phyloP scores from a whole-genome alignment of 2,797 vertebrate genomes.

The Scolopax rusticola region DNA sequence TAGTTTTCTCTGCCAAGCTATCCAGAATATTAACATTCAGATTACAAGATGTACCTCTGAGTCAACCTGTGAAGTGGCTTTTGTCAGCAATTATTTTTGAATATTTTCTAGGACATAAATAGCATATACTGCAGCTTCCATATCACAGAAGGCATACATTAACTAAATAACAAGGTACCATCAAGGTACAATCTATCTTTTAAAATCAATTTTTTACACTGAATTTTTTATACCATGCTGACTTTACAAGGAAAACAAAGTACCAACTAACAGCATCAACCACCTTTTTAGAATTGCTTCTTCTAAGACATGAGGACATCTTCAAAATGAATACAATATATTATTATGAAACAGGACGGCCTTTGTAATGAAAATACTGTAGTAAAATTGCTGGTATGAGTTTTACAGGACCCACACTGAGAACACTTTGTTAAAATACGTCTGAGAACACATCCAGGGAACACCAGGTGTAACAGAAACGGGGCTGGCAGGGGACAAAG shows the following conservation, averaged over 20 bases:
- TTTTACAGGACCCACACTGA: constrained; percentile 55
- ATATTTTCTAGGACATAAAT: constrained; percentile 78
- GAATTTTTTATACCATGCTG: constrained; percentile 78
- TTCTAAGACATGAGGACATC: constrained; percentile 54
- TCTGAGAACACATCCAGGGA: constrained; percentile 23
- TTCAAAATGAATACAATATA: constrained; percentile 62
- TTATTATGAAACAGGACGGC: constrained; percentile 48
- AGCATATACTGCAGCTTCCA: constrained; percentile 70
- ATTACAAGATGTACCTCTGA: constrained; percentile 74
- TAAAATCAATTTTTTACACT: constrained; percentile 74
- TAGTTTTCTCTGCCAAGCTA: constrained; percentile 67
- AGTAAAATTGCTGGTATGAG: constrained; percentile 33
- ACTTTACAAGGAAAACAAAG: constrained; percentile 79
- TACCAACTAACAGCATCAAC: constrained; percentile 72
- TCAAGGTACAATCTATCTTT: constrained; percentile 67
- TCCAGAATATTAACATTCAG: constrained; percentile 78
- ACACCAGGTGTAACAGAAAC: constrained; percentile 18
- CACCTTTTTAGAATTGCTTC: constrained; percentile 57
- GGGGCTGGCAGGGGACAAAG: constrained; percentile 32
- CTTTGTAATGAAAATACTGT: constrained; percentile 63
- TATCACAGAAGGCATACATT: constrained; percentile 77
- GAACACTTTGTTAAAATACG: constrained; percentile 31
- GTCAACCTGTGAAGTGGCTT: constrained; percentile 75
- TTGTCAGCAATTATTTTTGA: constrained; percentile 81
- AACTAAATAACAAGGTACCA: constrained; percentile 76